phyloP scores from a whole-genome alignment of 2,113 vertebrate genomes.

The Phrynosoma platyrhinos region DNA sequence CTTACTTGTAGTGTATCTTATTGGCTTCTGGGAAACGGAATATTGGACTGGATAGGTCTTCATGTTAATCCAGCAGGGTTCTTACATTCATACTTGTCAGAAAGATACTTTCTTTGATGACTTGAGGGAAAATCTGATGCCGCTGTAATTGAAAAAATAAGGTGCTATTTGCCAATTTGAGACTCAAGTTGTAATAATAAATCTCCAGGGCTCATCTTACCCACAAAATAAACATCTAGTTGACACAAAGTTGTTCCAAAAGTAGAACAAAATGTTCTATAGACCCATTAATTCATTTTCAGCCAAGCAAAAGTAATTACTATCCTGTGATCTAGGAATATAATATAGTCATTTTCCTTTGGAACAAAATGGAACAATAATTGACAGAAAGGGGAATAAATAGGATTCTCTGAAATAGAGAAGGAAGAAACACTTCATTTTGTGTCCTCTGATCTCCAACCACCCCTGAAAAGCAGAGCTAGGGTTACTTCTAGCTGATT shows the following conservation, averaged over 20 bases:
- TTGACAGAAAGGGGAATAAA: not conserved
- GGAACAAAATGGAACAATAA: not conserved
- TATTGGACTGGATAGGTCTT: too few species aligned
- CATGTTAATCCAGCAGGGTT: too few species aligned
- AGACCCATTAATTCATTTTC: not conserved
- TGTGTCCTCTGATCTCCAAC: not conserved
- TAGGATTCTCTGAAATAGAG: too few species aligned
- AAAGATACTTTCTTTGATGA: too few species aligned
- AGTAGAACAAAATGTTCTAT: not conserved
- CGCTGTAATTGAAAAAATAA: too few species aligned
- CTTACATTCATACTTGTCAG: too few species aligned
- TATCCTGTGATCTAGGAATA: not conserved
- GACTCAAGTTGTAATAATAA: not conserved
- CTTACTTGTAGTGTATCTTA: too few species aligned
- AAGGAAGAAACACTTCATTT: too few species aligned
- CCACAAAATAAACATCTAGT: slow-evolving; percentile 6
- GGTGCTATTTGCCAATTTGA: not conserved
- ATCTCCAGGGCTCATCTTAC: not conserved
- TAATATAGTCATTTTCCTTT: not conserved
- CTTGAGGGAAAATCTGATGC: too few species aligned
- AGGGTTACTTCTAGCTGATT: not conserved
- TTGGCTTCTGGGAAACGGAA: too few species aligned
- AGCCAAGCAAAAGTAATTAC: not conserved
- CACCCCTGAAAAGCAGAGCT: not conserved
- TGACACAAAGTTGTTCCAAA: not conserved